Evolutionary conservation across 2,113 vertebrate genomes (phyloP).

Genomic region (Columba janthina): DNA sequence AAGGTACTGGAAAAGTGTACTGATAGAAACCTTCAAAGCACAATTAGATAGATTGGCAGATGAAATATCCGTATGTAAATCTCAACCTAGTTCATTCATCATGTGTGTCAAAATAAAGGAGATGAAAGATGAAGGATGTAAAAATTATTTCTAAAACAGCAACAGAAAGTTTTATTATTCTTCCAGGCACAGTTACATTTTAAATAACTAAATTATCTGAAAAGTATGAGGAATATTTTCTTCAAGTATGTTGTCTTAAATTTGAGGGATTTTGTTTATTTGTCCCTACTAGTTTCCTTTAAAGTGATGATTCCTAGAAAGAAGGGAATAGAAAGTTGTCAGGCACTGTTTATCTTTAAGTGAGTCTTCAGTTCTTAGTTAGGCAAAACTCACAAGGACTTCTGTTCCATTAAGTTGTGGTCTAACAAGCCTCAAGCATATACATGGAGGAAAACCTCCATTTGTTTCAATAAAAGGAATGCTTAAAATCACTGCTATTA

Average conservation of each 20-base stretch:
- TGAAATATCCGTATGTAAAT: background rate
- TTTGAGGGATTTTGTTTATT: background rate
- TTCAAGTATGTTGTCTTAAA: background rate
- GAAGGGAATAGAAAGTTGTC: background rate
- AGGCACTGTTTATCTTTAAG: background rate
- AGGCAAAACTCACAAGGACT: background rate
- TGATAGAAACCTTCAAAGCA: background rate
- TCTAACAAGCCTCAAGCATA: background rate
- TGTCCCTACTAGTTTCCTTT: background rate
- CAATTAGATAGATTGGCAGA: background rate
- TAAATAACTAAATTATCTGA: background rate
- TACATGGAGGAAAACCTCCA: background rate
- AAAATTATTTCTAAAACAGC: background rate
- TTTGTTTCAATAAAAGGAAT: background rate
- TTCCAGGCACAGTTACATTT: background rate
- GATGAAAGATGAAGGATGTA: background rate
- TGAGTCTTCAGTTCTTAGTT: background rate
- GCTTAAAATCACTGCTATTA: background rate
- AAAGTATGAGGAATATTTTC: background rate
- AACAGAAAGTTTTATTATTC: background rate
- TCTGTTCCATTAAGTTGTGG: background rate
- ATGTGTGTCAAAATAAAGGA: background rate
- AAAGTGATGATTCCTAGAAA: background rate
- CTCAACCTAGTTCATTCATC: background rate
- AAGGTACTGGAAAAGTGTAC: background rate